A percentile compares a stretch with the other conserved stretches of the same genome.
Evolutionary conservation across 2,113 vertebrate species (phyloP).

Genomic region (Ceyx melanurus): DNA sequence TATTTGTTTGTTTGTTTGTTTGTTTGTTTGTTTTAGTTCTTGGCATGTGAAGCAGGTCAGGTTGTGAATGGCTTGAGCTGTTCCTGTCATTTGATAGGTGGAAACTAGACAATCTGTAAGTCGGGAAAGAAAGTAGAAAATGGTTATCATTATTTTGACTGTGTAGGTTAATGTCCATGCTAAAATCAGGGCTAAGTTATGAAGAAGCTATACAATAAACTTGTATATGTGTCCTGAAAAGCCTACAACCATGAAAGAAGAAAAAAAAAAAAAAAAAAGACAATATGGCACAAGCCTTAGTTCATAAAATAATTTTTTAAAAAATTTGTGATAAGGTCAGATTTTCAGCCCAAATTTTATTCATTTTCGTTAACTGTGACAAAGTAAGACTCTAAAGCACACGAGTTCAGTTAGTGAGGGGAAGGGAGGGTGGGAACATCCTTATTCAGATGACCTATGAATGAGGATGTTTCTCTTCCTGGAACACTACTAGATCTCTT

Average conservation of each 20-base stretch:
- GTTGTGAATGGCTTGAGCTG: neutral
- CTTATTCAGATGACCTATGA: rapidly evolving
- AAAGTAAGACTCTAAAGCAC: rapidly evolving
- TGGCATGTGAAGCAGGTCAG: neutral
- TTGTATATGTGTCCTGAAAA: neutral
- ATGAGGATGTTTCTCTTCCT: neutral
- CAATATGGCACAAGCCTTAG: neutral
- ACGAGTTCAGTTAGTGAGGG: rapidly evolving
- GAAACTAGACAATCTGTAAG: neutral
- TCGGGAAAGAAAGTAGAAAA: neutral
- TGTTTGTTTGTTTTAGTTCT: neutral
- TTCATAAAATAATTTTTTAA: neutral
- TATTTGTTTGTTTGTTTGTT: too few species aligned
- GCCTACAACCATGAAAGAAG: rapidly evolving
- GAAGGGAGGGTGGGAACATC: neutral
- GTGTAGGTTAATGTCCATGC: neutral
- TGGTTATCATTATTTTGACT: neutral
- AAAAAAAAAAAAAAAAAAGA: neutral
- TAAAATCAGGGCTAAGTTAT: neutral
- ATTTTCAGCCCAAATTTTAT: neutral
- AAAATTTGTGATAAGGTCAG: neutral
- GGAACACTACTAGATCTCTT: neutral
- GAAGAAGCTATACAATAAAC: neutral
- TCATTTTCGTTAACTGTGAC: neutral
- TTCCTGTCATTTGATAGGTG: neutral